Evolutionary conservation across 2,888 invertebrate species (phyloP), one percentile per base, ranked within the genome.

Genomic region (Hanleya hanleyi): DNA sequence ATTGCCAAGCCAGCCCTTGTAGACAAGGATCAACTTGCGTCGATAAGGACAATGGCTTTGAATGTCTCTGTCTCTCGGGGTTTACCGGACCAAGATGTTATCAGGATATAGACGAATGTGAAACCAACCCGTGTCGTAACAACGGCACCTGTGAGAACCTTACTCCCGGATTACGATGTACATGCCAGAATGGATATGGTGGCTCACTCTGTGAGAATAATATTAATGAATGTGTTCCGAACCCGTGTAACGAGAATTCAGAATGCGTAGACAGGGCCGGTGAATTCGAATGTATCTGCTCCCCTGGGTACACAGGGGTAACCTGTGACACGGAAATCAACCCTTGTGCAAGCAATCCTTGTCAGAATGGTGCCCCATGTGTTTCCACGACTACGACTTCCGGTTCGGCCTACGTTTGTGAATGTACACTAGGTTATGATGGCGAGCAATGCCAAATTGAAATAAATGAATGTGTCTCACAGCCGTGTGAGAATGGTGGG

Each of bases 321-420:
- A 18, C 15, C 15, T 68, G 68, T 51, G 51, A 68, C 4, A 35
- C 36, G 18, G n/a, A 26, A 12, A 49, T 50, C 26, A 41, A 68
- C 41, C 41, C 37, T 1, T 68, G 68, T 29, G 18, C 49, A 51
- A 32, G 35, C 18, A 29, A 51, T 15, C 68, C 68, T 22, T 68
- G 68, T n/a, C 26, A 51, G 37, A 49, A 68, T 50, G 68, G 32
- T 33, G 68, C 35, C 12, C 26, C 68, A n/a, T 68, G 68, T 32
- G 32, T 68, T 1, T 33, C 35, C 2, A 37, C 64, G 12, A 37
- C n/a, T 18, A 12, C 15, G 6, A 35, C 12, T 1, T 4, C 35
- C 2, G 35, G 49, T 32, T 15, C 37, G 22, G 37, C 3, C 35
- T 64, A 64, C 9, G 38, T 64, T n/a, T 68, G 68, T 68, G 35